Evolutionary conservation across 2,113 vertebrate genomes (phyloP).

Genomic region (Nothocercus julius): DNA sequence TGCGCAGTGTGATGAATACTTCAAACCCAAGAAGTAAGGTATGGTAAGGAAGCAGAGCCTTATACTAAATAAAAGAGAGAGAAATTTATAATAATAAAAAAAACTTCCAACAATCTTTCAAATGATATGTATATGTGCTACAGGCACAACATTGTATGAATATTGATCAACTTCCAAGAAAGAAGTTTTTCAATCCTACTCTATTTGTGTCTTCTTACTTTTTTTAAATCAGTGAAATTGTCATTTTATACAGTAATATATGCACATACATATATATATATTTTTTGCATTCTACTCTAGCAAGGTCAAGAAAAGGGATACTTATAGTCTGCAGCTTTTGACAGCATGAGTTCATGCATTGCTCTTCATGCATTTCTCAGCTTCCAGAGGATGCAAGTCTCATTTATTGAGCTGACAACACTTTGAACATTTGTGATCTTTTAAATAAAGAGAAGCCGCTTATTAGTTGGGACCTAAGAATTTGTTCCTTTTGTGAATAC

Average conservation of each 20-base stretch:
- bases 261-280: too few species aligned
- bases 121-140: fast-evolving
- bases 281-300: background rate
- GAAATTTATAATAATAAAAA: background rate
- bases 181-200: background rate
- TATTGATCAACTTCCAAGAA: background rate
- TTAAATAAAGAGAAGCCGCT: background rate
- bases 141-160: background rate
- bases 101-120: background rate
- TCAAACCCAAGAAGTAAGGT: slow-evolving; percentile 97
- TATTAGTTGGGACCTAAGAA: background rate
- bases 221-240: background rate
- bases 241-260: background rate
- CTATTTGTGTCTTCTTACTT: background rate
- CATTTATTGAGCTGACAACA: background rate
- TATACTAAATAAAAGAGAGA: background rate
- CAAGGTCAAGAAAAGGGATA: background rate
- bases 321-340: background rate
- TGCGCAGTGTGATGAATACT: slow-evolving; percentile 97
- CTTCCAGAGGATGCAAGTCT: background rate
- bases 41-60: background rate
- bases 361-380: background rate
- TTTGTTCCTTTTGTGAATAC: background rate
- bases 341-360: background rate
- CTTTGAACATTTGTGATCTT: background rate